A percentile compares a stretch with the other conserved stretches of the same genome.
Evolutionary conservation across 2,888 invertebrate species (phyloP).

Genomic region (Halocaridina rubra): DNA sequence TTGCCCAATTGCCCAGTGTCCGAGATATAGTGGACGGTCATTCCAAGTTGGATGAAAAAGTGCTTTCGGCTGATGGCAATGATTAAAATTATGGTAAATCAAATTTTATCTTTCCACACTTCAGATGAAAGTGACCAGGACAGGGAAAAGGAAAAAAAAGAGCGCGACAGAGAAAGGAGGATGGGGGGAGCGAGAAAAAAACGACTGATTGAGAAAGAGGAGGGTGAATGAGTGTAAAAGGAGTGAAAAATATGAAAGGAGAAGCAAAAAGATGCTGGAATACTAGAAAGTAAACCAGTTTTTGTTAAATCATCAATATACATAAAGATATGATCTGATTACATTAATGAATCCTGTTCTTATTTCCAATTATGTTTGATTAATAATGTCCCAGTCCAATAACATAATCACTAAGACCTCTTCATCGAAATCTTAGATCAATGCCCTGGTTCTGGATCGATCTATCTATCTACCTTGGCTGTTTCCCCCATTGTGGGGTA

Average conservation of each 20-base stretch:
- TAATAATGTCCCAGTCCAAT: too few species aligned
- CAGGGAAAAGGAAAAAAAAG: not conserved
- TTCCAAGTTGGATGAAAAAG: conserved; percentile 36
- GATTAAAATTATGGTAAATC: conserved; percentile 61
- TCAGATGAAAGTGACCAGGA: conserved; percentile 30
- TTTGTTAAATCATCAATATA: too few species aligned
- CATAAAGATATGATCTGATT: too few species aligned
- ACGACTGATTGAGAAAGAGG: not conserved
- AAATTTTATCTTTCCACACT: conserved; percentile 52
- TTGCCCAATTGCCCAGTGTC: not conserved
- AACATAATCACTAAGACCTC: too few species aligned
- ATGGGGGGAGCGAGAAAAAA: not conserved
- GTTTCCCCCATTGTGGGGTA: too few species aligned
- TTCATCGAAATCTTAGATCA: too few species aligned
- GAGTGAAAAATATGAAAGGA: not conserved
- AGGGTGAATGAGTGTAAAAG: not conserved
- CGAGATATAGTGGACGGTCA: conserved; percentile 29
- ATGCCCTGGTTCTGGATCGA: too few species aligned
- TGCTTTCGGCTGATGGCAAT: conserved; percentile 42
- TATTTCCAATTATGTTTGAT: too few species aligned
- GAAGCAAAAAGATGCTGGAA: not conserved
- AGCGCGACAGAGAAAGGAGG: not conserved
- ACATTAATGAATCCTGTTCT: too few species aligned
- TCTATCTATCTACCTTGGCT: too few species aligned
- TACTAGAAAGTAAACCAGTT: too few species aligned